Evolutionary conservation across 1,140 invertebrate species (phyloP), one percentile per base, ranked within the genome.

Genomic region (Drosophila aff.): DNA sequence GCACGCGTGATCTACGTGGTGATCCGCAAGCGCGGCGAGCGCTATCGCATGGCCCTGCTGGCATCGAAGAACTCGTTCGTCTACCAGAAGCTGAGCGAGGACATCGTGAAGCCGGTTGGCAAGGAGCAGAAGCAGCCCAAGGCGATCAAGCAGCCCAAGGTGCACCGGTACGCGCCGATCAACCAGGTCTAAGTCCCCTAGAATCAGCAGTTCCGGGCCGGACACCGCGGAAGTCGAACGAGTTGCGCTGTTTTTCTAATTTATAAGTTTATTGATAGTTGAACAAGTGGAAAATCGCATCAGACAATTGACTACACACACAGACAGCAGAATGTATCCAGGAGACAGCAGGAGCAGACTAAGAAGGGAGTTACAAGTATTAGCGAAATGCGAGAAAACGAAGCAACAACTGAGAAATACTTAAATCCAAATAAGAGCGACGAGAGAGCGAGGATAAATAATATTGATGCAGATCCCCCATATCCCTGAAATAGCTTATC

Each of bases 71-170:
- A 93, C 75, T 91, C 89, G 9, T 92, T 95, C 55, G 94, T 95
- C 33, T 95, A 95, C 89, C 94, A 95, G 79, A 94, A 94, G 80
- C 87, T 95, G 41, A 94, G 94, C 23, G 94, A 95, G 86, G 94
- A 95, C 55, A 93, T 95, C 66, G 93, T 92, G 18, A 92, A 92
- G 67, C 85, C 85, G 21, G 49, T 2, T 3, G 50, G 50, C 74
- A 92, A 92, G 79, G 93, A 94, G 23, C 93, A 94, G n/a, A 93
- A 93, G 41, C 94, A 93, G 41, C 94, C 94, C 50, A 95, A 94
- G 76, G 92, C 95, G 46, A 41, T 52, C 7, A 93, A 93, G 62
- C 94, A 94, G 41, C 94, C 94, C 53, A 95, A 94, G 77, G 92
- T 95, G 58, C 94, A 93, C 92, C 94, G 94, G 91, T 94, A 95